Percentiles rank a stretch among this genome's conserved stretches.
Conservation (phyloP, 2,113 vertebrate species). For the Salvator merianae region DNA sequence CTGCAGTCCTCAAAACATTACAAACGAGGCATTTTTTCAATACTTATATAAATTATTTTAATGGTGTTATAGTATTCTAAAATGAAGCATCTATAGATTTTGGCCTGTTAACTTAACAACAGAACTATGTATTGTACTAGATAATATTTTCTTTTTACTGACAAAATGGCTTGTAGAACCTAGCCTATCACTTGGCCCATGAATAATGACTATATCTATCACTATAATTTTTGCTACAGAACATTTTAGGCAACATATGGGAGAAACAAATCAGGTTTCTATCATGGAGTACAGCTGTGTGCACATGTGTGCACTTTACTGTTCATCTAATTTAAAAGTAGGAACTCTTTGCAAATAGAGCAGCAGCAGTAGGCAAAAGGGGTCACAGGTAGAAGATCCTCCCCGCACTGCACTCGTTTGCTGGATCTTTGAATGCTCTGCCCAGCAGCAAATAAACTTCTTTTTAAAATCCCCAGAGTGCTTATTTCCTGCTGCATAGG, state of each 20-base stretch:
- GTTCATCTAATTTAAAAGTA: neutral
- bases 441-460: too few relatives aligned
- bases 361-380: too few relatives aligned
- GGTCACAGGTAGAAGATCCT: too few relatives aligned
- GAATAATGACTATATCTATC: conserved; percentile 15
- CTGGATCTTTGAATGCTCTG: too few relatives aligned
- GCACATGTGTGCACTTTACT: neutral
- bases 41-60: neutral
- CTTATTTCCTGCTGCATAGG: too few relatives aligned
- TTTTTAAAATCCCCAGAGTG: too few relatives aligned
- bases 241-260: neutral
- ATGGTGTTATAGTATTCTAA: neutral
- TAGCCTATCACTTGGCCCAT: conserved; percentile 20
- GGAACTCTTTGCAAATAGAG: neutral
- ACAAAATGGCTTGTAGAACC: conserved; percentile 16
- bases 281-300: neutral
- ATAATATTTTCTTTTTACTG: conserved; percentile 29
- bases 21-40: neutral
- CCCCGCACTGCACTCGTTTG: too few relatives aligned
- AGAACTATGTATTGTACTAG: conserved; percentile 46
- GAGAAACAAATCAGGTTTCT: neutral
- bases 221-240: conserved; percentile 4
- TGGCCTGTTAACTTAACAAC: conserved; percentile 28
- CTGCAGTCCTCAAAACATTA: neutral
- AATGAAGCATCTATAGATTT: neutral